Conservation (phyloP, 2,888 invertebrate genomes). For the Hypselothyrea guttata region DNA sequence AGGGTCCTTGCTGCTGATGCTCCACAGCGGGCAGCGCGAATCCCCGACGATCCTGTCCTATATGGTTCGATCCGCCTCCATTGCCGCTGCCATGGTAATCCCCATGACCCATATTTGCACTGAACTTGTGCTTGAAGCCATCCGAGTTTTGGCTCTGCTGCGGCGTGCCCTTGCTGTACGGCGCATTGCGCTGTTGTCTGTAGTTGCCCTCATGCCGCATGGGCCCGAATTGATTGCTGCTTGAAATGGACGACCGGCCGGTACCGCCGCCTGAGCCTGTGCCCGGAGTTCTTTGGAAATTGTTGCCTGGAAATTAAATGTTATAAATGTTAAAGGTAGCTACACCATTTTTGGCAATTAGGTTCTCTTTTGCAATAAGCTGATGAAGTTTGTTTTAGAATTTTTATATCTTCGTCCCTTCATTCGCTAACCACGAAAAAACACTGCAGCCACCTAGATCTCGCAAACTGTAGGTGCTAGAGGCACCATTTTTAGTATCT, state of each 20-base stretch:
- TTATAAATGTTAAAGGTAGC: no score
- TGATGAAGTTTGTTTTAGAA: no score
- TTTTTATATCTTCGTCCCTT: no score
- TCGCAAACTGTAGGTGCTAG: no score
- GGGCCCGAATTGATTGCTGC: constrained; percentile 61
- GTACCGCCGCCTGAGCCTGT: constrained; percentile 24
- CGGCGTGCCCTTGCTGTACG: constrained; percentile 54
- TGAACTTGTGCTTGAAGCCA: constrained; percentile 58
- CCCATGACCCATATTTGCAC: constrained; percentile 34
- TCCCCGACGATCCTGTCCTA: constrained; percentile 80
- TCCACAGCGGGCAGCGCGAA: constrained; percentile 78
- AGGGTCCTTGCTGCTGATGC: constrained; percentile 78
- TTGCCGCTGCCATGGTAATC: constrained; percentile 41
- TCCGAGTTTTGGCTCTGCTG: constrained; percentile 55
- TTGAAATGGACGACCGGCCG: constrained; percentile 27
- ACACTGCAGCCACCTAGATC: constrained; percentile 31
- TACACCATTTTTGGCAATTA: no score
- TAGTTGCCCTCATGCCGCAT: constrained; percentile 64
- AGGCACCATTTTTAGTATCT: no score
- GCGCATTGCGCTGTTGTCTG: constrained; percentile 66
- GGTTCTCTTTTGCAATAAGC: no score
- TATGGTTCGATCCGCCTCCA: constrained; percentile 23
- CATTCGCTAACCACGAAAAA: constrained; percentile 74
- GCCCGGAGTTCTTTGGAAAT: constrained; percentile 37
- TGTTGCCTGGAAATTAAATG: no score